Evolutionary conservation across 2,797 vertebrate genomes (phyloP).

Genomic region (Xyrichtys novacula): DNA sequence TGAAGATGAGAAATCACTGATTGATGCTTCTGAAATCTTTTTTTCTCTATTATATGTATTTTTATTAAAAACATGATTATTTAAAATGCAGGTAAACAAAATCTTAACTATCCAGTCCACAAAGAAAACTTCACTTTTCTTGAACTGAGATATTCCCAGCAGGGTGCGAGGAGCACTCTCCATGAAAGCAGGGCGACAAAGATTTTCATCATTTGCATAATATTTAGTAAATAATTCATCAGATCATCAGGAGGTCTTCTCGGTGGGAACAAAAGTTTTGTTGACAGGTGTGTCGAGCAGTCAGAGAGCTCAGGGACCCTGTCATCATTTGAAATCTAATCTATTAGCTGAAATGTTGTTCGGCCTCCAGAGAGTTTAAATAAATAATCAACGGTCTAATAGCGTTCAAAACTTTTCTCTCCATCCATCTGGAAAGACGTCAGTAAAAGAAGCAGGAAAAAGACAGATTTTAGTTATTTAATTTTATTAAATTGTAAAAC

Average conservation of each 20-base stretch:
- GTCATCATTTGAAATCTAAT: slow-evolving; percentile 24
- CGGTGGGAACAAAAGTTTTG: slow-evolving; percentile 33
- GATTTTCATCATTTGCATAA: slow-evolving; percentile 55
- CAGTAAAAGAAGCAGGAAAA: too few species aligned
- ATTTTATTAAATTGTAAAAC: too few species aligned
- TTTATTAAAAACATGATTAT: too few species aligned
- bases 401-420: not conserved
- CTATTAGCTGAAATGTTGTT: slow-evolving; percentile 11
- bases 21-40: too few species aligned
- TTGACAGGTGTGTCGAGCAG: slow-evolving; percentile 48
- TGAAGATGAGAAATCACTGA: too few species aligned
- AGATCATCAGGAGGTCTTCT: slow-evolving; percentile 37
- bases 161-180: slow-evolving; percentile 16
- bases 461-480: too few species aligned
- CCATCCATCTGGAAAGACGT: too few species aligned
- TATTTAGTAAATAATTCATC: slow-evolving; percentile 68
- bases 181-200: slow-evolving; percentile 14
- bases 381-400: slow-evolving; percentile 14
- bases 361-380: slow-evolving; percentile 16
- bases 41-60: too few species aligned
- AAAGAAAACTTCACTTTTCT: slow-evolving; percentile 19
- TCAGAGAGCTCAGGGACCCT: slow-evolving; percentile 16
- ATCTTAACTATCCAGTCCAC: too few species aligned
- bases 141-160: slow-evolving; percentile 21
- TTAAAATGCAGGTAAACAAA: too few species aligned